Percentiles rank a stretch among this genome's conserved stretches.
Evolutionary conservation across 2,888 invertebrate genomes (phyloP).

Genomic region (Drosophila mettleri): DNA sequence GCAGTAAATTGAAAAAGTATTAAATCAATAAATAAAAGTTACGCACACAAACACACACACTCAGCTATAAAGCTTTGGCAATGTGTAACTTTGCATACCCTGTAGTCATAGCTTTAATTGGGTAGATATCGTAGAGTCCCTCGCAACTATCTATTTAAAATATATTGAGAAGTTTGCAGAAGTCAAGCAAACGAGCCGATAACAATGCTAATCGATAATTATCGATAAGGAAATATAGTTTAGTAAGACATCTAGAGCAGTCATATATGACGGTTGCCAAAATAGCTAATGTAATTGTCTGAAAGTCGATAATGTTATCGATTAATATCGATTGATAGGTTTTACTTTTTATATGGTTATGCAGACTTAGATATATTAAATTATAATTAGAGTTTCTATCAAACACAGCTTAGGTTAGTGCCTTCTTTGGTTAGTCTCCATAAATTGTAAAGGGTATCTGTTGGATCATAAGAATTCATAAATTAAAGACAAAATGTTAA

Average conservation of each 20-base stretch:
- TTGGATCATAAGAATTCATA: too few relatives aligned
- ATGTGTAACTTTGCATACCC: conserved; percentile 15
- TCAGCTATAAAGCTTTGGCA: conserved; percentile 14
- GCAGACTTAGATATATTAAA: too few relatives aligned
- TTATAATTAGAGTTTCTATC: too few relatives aligned
- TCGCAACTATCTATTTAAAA: not conserved
- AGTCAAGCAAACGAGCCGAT: not conserved
- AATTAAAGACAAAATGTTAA: too few relatives aligned
- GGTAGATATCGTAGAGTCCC: not conserved
- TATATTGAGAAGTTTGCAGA: not conserved
- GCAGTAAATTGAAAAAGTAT: conserved; percentile 79
- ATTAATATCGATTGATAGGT: not conserved
- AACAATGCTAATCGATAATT: not conserved
- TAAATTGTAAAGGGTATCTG: too few relatives aligned
- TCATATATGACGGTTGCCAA: too few relatives aligned
- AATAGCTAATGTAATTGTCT: too few relatives aligned
- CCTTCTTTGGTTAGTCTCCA: too few relatives aligned
- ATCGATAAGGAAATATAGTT: too few relatives aligned
- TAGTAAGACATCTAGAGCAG: too few relatives aligned
- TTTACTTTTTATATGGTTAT: not conserved
- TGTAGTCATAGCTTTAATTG: not conserved
- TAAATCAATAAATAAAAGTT: conserved; percentile 78
- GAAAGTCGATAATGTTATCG: not conserved
- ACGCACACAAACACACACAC: conserved; percentile 46
- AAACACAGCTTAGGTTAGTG: too few relatives aligned